Evolutionary conservation across 2,888 invertebrate species (phyloP).

Genomic region (Aspidapion aeneum): DNA sequence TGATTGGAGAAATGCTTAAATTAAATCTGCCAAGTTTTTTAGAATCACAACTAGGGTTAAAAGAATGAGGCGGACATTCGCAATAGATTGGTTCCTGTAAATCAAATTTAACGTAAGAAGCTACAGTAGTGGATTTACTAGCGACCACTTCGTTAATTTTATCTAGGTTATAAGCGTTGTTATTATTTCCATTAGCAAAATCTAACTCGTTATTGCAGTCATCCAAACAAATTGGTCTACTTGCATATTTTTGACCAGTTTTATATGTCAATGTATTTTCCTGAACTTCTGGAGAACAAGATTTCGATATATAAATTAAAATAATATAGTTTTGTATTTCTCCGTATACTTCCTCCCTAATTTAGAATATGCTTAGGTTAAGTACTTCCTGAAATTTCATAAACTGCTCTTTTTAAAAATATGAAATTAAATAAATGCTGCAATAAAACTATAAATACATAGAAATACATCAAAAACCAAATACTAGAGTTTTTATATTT

Average conservation of each 20-base stretch:
- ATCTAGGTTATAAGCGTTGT: slow-evolving; percentile 6
- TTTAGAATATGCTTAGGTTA: too few relatives aligned
- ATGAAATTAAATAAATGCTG: too few relatives aligned
- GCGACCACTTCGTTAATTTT: background rate
- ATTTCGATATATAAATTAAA: too few relatives aligned
- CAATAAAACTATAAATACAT: too few relatives aligned
- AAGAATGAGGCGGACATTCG: slow-evolving; percentile 22
- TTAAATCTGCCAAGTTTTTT: slow-evolving; percentile 16
- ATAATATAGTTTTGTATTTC: too few relatives aligned
- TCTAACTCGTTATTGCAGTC: slow-evolving; percentile 9
- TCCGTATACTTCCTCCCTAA: too few relatives aligned
- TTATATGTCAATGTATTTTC: slow-evolving; percentile 13
- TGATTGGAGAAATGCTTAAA: slow-evolving; percentile 29
- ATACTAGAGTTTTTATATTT: background rate
- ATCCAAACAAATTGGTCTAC: slow-evolving; percentile 35
- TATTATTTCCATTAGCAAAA: slow-evolving; percentile 15
- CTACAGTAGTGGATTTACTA: slow-evolving; percentile 7
- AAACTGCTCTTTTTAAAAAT: too few relatives aligned
- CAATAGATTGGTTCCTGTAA: slow-evolving; percentile 29
- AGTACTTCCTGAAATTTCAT: too few relatives aligned
- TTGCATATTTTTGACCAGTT: slow-evolving; percentile 38
- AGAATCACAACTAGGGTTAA: slow-evolving; percentile 3
- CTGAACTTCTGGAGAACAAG: slow-evolving; percentile 10
- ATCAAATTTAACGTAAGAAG: slow-evolving; percentile 1
- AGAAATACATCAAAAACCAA: too few relatives aligned